Evolutionary conservation across 2,113 vertebrate species (phyloP).

Genomic region (Xiphophorus hellerii): DNA sequence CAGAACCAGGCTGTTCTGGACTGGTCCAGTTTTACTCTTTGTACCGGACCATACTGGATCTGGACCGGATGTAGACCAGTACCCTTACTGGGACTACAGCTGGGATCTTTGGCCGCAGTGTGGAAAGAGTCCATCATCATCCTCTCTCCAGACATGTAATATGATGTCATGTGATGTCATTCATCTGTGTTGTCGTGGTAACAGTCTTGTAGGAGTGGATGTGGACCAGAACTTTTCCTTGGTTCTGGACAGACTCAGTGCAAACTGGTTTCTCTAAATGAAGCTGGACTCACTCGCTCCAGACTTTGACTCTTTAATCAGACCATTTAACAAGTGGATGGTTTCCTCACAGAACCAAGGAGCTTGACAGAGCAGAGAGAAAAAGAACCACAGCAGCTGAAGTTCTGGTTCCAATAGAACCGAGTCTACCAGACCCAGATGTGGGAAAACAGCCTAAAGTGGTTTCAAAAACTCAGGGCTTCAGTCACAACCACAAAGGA

Average conservation of each 20-base stretch:
- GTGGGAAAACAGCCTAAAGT: no score
- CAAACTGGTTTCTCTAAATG: background rate
- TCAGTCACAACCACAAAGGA: no score
- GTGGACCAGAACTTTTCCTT: background rate
- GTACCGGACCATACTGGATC: background rate
- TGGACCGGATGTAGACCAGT: background rate
- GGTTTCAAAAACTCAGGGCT: no score
- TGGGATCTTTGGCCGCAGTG: slow-evolving; percentile 29
- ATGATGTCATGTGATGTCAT: slow-evolving; percentile 41
- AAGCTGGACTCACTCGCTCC: background rate
- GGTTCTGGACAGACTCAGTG: slow-evolving; percentile 11
- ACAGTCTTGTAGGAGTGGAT: slow-evolving; percentile 13
- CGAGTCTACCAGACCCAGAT: no score
- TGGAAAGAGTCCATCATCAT: slow-evolving; percentile 60
- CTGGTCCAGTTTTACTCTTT: background rate
- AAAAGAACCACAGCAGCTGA: no score
- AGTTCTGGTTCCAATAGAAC: no score
- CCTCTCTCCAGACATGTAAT: slow-evolving; percentile 55
- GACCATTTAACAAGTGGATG: background rate
- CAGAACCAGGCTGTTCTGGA: background rate
- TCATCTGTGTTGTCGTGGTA: slow-evolving; percentile 43
- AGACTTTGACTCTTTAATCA: background rate
- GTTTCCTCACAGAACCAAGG: background rate
- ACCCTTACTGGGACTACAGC: background rate
- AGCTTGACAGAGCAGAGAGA: background rate